These are phyloP conservation scores for Leptodactylus fuscus DNA, from an alignment of 2,113 vertebrate species.

Conservation along the genomic window DNA sequence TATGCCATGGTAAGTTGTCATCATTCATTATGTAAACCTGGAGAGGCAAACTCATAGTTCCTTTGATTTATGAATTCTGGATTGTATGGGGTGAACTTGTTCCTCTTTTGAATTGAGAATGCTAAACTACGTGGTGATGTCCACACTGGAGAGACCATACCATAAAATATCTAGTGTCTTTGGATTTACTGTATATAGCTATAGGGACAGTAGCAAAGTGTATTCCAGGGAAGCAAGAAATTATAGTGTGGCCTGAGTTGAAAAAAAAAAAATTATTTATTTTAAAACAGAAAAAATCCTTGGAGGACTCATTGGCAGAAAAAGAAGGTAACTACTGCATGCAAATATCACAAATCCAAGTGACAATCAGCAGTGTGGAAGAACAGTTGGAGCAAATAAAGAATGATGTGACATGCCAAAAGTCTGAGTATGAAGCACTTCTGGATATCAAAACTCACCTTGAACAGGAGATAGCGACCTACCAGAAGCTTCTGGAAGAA, in stretches of 20 bases:
- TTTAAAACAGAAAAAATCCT: conserved; percentile 77
- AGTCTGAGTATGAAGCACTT: conserved; percentile 75
- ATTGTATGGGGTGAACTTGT: no score
- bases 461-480: conserved; percentile 85
- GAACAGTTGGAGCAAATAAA: conserved; percentile 76
- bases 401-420: conserved; percentile 76
- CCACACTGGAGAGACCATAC: no score
- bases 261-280: no score
- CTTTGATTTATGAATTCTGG: no score
- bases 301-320: conserved; percentile 80
- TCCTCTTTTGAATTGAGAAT: no score
- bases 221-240: no score
- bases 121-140: no score
- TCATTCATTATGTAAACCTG: neutral
- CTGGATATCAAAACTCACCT: conserved; percentile 80
- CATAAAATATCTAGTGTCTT: no score
- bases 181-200: no score
- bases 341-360: conserved; percentile 77
- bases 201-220: no score
- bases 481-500: conserved; percentile 80
- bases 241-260: no score
- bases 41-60: no score
- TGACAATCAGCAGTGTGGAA: conserved; percentile 77
- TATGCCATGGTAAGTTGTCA: conserved; percentile 75
- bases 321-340: conserved; percentile 74